A percentile compares a stretch with the other conserved stretches of the same genome.
phyloP scores from a whole-genome alignment of 2,888 invertebrate genomes.

The Drosophila prostipennis region DNA sequence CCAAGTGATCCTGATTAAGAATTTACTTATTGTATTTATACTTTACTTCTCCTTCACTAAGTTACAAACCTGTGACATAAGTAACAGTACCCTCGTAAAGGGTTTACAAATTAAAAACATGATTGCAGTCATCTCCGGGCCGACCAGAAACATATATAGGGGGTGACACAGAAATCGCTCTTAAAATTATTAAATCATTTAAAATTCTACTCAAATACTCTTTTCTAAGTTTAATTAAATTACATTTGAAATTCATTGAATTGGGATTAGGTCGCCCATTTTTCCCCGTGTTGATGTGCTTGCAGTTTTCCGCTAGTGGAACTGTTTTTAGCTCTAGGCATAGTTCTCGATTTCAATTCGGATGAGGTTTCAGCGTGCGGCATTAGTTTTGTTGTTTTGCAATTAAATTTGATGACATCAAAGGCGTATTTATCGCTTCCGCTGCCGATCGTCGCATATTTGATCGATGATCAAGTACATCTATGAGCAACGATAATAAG shows the following conservation, averaged over 20 bases:
- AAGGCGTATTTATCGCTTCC: constrained; percentile 69
- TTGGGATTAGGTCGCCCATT: neutral
- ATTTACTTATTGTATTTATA: too few relatives aligned
- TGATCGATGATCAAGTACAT: constrained; percentile 64
- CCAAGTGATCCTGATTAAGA: too few relatives aligned
- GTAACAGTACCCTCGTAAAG: too few relatives aligned
- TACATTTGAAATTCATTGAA: neutral
- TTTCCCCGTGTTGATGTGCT: neutral
- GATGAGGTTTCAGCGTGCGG: constrained; percentile 10
- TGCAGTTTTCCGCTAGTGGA: neutral
- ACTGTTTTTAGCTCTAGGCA: neutral
- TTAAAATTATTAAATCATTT: too few relatives aligned
- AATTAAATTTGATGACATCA: constrained; percentile 66
- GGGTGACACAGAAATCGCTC: too few relatives aligned
- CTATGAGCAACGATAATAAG: constrained; percentile 3
- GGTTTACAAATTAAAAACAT: too few relatives aligned
- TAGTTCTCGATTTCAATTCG: constrained; percentile 16
- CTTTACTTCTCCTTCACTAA: too few relatives aligned
- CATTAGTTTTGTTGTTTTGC: constrained; percentile 25
- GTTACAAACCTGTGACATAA: too few relatives aligned
- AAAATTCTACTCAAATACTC: too few relatives aligned
- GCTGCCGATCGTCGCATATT: constrained; percentile 26
- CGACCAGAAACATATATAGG: too few relatives aligned
- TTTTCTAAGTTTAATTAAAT: neutral
- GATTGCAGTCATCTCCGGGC: too few relatives aligned